Evolutionary conservation across 2,113 vertebrate genomes (phyloP).

Genomic region (Sinocyclocheilus grahami): DNA sequence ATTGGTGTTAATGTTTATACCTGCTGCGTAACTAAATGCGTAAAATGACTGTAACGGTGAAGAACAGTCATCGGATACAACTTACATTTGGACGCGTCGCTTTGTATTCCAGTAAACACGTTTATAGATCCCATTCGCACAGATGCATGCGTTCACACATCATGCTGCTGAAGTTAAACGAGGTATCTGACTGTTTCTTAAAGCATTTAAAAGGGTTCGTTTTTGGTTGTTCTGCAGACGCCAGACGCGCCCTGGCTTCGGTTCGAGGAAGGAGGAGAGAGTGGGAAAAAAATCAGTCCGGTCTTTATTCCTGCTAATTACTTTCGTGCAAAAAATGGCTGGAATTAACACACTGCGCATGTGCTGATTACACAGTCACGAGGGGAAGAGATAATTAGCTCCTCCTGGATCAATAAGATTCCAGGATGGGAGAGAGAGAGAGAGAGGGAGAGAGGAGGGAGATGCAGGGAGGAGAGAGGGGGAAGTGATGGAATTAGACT

Average conservation of each 20-base stretch:
- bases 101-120: slow-evolving; percentile 86
- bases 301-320: slow-evolving; percentile 99
- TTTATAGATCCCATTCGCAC: slow-evolving; percentile 90
- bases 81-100: slow-evolving; percentile 88
- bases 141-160: slow-evolving; percentile 82
- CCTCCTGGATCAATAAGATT: slow-evolving; percentile 99
- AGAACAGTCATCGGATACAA: slow-evolving; percentile 71
- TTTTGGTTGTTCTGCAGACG: slow-evolving; percentile 84
- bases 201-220: slow-evolving; percentile 80
- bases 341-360: slow-evolving; percentile 99
- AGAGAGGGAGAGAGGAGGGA: slow-evolving; percentile 77
- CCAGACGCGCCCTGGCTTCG: slow-evolving; percentile 76
- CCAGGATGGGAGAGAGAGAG: slow-evolving; percentile 86
- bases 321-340: slow-evolving; percentile 99
- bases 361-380: slow-evolving; percentile 99
- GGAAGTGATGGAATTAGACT: slow-evolving; percentile 72
- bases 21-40: neutral
- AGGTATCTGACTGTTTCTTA: slow-evolving; percentile 77
- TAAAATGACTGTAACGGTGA: no score
- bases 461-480: slow-evolving; percentile 68
- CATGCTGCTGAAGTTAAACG: slow-evolving; percentile 77
- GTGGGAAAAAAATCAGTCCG: slow-evolving; percentile 94
- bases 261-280: slow-evolving; percentile 85
- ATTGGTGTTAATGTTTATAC: neutral
- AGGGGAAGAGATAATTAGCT: slow-evolving; percentile 99